Percentiles rank a stretch among this genome's conserved stretches.
These are phyloP conservation scores for Oncorhynchus nerka DNA, from an alignment of 2,113 vertebrate species.

Conservation along the genomic window DNA sequence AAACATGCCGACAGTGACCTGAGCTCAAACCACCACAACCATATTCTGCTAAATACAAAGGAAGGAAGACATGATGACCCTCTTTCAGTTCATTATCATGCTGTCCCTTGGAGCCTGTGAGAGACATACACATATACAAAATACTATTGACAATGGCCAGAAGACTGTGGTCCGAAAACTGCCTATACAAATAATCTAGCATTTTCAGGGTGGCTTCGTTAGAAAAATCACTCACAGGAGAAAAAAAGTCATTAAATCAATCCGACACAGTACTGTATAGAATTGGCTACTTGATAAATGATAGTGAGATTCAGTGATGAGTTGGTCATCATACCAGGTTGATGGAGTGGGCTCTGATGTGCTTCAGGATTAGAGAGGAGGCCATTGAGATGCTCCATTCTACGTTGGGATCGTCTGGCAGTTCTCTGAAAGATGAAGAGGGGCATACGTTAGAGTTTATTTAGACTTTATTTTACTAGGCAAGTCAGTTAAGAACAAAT, in stretches of 20 bases:
- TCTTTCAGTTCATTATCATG: slow-evolving; percentile 32
- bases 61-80: slow-evolving; percentile 26
- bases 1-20: slow-evolving; percentile 40
- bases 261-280: too few species aligned
- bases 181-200: background rate
- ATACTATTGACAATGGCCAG: slow-evolving; percentile 17
- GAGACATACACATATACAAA: background rate
- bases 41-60: slow-evolving; percentile 47
- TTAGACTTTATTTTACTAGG: too few species aligned
- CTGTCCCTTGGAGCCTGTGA: background rate
- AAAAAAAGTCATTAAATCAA: background rate
- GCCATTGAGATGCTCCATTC: slow-evolving; percentile 81
- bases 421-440: slow-evolving; percentile 74
- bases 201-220: background rate
- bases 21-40: slow-evolving; percentile 13
- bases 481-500: too few species aligned
- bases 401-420: slow-evolving; percentile 84
- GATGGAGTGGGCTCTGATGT: slow-evolving; percentile 75
- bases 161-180: slow-evolving; percentile 35
- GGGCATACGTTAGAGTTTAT: background rate
- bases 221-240: slow-evolving; percentile 11
- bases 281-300: slow-evolving; percentile 23
- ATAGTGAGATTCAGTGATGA: slow-evolving; percentile 4
- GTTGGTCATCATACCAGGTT: slow-evolving; percentile 76
- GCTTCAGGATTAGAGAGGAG: slow-evolving; percentile 72